A percentile compares a stretch with the other conserved stretches of the same genome.
Conservation (phyloP, 2,888 invertebrate genomes). For the Cantharis lateralis region DNA sequence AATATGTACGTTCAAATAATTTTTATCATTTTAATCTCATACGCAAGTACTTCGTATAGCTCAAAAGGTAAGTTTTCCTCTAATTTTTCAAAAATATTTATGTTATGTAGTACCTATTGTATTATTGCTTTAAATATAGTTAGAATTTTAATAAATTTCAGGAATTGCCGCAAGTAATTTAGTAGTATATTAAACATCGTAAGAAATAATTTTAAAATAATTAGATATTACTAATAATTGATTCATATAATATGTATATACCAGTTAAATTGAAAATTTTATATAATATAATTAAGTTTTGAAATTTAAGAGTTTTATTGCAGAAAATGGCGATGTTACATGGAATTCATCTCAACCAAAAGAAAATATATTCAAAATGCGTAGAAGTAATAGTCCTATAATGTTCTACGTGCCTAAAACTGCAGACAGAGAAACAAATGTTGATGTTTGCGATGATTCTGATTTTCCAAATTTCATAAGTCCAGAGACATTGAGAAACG, state of each 20-base stretch:
- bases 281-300: neutral
- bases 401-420: neutral
- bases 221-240: too few species aligned
- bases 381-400: neutral
- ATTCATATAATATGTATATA: too few species aligned
- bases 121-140: neutral
- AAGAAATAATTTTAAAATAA: too few species aligned
- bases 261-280: neutral
- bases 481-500: slow-evolving; percentile 69
- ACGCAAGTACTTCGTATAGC: neutral
- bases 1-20: neutral
- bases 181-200: too few species aligned
- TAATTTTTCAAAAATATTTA: too few species aligned
- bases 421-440: neutral
- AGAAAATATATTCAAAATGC: neutral
- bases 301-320: neutral
- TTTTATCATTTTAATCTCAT: neutral
- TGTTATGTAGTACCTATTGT: too few species aligned
- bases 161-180: neutral
- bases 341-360: neutral
- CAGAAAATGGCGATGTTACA: neutral
- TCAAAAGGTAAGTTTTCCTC: neutral
- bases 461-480: slow-evolving; percentile 68
- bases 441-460: slow-evolving; percentile 37
- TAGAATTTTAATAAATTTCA: neutral